These are phyloP conservation scores for Ibidorhyncha struthersii DNA, from an alignment of 2,113 vertebrate genomes.

Conservation along the genomic window DNA sequence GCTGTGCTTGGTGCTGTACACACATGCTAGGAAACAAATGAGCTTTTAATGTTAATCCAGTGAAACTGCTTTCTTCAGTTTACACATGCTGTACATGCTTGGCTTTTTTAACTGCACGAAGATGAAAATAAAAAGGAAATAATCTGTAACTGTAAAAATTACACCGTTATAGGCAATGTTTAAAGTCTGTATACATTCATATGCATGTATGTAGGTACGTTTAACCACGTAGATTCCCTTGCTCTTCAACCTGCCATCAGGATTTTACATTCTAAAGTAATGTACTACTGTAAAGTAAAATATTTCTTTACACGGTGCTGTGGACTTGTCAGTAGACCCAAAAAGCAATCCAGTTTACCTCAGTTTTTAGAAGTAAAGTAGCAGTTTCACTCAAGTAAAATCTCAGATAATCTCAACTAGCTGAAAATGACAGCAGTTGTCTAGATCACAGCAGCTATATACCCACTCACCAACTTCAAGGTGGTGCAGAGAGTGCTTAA, in stretches of 20 bases:
- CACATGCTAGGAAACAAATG: background rate
- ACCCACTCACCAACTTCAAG: conserved; percentile 40
- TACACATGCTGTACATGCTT: background rate
- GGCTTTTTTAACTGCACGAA: conserved; percentile 1
- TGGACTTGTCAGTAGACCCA: background rate
- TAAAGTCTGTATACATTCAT: background rate
- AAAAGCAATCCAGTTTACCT: conserved; percentile 6
- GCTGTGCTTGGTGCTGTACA: background rate
- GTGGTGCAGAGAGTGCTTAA: conserved; percentile 39
- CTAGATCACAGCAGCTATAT: conserved; percentile 29
- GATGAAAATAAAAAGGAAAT: background rate
- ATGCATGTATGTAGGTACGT: background rate
- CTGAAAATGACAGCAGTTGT: conserved; percentile 56
- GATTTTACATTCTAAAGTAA: background rate
- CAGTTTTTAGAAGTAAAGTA: conserved; percentile 41
- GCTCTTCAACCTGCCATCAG: background rate
- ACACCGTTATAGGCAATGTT: background rate
- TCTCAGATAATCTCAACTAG: conserved; percentile 28
- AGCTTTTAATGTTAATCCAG: conserved; percentile 26
- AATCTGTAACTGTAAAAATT: background rate
- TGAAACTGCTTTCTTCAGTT: background rate
- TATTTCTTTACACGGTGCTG: background rate
- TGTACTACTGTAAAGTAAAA: background rate
- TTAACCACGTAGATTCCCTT: background rate
- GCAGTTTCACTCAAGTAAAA: conserved; percentile 20